These are phyloP conservation scores for Palythoa grandiflora DNA, from an alignment of 92 coral and sea anemone genomes.

Conservation along the genomic window DNA sequence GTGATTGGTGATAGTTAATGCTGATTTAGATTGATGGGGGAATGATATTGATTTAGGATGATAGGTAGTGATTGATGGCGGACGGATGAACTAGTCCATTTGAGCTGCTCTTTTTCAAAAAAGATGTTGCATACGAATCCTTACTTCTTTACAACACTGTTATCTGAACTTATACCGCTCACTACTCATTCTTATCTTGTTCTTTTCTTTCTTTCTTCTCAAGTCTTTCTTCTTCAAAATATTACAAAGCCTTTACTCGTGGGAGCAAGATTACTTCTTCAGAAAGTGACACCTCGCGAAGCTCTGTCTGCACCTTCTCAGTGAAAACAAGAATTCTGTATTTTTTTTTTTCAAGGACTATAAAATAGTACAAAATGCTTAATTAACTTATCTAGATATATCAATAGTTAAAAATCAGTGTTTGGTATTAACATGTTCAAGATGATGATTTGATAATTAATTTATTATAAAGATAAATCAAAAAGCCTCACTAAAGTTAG, in stretches of 20 bases:
- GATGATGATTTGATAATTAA: no score
- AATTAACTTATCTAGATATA: no score
- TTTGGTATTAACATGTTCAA: no score
- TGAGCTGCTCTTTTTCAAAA: not conserved
- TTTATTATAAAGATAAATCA: no score
- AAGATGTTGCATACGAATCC: constrained; percentile 13
- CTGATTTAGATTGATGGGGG: no score
- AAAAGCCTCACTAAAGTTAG: no score
- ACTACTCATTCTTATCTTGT: constrained; percentile 8
- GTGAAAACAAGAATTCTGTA: constrained; percentile 16
- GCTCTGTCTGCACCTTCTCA: constrained; percentile 46
- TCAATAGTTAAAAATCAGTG: no score
- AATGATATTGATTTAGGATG: no score
- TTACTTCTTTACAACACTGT: not conserved
- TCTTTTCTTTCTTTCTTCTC: constrained; percentile 14
- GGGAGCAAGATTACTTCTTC: constrained; percentile 4
- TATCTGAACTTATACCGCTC: not conserved
- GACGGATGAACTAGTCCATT: not conserved
- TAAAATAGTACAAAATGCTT: no score
- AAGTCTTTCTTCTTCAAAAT: constrained; percentile 12
- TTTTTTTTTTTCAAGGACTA: constrained; percentile 50
- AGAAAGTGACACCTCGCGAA: constrained; percentile 4
- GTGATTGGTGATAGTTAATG: no score
- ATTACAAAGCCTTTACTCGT: constrained; percentile 5
- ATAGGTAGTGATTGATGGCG: no score